A percentile compares a stretch with the other conserved stretches of the same genome.
Evolutionary conservation across 1,140 invertebrate species (phyloP).

Genomic region (Marisa cornuarietis): DNA sequence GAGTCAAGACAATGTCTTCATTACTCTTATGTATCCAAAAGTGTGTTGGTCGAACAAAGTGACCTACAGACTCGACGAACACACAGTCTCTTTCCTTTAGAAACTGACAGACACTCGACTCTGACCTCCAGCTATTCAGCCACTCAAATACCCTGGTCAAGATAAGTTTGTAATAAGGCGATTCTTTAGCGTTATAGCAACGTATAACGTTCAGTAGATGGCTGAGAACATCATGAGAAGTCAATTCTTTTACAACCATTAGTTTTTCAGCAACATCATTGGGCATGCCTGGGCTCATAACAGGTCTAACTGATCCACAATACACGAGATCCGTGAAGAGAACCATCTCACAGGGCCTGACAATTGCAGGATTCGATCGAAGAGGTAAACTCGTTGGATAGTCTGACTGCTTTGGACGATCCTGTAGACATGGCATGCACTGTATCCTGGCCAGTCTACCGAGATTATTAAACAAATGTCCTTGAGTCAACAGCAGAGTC

Average conservation of each 20-base stretch:
- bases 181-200: background rate
- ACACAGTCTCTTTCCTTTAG: background rate
- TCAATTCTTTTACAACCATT: background rate
- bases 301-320: background rate
- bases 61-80: slow-evolving; percentile 1
- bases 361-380: background rate
- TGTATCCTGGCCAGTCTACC: background rate
- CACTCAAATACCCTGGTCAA: background rate
- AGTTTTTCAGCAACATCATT: background rate
- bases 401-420: background rate
- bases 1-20: slow-evolving; percentile 24
- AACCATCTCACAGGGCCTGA: background rate
- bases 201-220: slow-evolving; percentile 1
- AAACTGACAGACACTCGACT: background rate
- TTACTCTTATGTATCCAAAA: slow-evolving; percentile 15
- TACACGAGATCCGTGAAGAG: background rate
- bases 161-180: background rate
- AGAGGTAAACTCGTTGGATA: slow-evolving; percentile 14
- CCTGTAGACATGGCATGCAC: slow-evolving; percentile 20
- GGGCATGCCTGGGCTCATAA: background rate
- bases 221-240: background rate
- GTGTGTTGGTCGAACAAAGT: slow-evolving; percentile 1
- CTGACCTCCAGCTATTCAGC: background rate
- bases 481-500: background rate
- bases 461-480: background rate